These are phyloP conservation scores for Isaurus tuberculatus DNA, from an alignment of 92 coral and sea anemone genomes.

Conservation along the genomic window DNA sequence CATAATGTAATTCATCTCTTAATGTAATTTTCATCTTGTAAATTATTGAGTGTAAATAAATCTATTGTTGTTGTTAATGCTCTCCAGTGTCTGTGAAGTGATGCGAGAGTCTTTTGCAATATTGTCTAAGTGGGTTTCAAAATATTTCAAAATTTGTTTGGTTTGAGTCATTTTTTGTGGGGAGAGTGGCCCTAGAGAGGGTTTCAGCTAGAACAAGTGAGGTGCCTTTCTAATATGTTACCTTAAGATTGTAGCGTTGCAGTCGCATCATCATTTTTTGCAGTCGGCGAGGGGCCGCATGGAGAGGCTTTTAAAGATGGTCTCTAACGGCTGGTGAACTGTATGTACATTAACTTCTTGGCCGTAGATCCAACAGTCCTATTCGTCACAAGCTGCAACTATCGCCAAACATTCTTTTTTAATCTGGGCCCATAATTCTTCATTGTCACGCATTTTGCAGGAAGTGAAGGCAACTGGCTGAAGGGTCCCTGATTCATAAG, in stretches of 20 bases:
- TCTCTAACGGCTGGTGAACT: conserved; percentile 41
- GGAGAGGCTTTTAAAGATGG: conserved; percentile 17
- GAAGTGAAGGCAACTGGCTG: conserved; percentile 51
- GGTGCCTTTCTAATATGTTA: conserved; percentile 42
- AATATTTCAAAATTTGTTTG: conserved; percentile 45
- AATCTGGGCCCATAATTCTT: conserved; percentile 37
- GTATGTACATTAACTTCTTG: conserved; percentile 35
- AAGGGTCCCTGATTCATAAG: conserved; percentile 17
- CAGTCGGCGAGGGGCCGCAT: conserved; percentile 25
- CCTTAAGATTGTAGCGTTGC: conserved; percentile 49
- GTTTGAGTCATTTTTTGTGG: conserved; percentile 44
- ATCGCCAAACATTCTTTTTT: conserved; percentile 43
- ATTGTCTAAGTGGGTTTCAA: conserved; percentile 15
- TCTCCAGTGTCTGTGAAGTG: conserved; percentile 26
- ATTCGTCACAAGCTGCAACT: conserved; percentile 42
- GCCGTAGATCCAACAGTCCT: conserved; percentile 43
- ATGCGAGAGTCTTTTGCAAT: conserved; percentile 21
- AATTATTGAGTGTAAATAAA: too few relatives aligned
- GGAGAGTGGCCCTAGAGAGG: conserved; percentile 40
- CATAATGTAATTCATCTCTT: too few relatives aligned
- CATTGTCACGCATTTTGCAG: conserved; percentile 41
- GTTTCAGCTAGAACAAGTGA: conserved; percentile 43
- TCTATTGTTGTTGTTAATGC: too few relatives aligned
- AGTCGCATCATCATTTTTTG: conserved; percentile 56
- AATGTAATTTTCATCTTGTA: too few relatives aligned